phyloP scores from a whole-genome alignment of 2,888 invertebrate genomes.

The Pinctada fucata region DNA sequence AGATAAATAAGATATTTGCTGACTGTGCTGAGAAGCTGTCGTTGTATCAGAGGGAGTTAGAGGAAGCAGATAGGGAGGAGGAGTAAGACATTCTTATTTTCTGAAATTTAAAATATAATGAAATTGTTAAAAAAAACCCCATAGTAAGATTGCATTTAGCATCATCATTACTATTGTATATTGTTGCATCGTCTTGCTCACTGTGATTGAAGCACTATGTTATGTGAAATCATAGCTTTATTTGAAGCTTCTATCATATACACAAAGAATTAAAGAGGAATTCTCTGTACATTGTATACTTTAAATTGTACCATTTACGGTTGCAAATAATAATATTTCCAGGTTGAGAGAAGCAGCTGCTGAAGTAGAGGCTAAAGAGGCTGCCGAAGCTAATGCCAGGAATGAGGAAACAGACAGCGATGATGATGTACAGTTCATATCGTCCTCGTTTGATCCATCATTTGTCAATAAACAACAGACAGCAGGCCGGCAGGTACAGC shows the following conservation, averaged over 20 bases:
- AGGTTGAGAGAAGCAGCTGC: conserved; percentile 46
- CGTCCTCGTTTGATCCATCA: conserved; percentile 58
- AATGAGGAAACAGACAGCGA: conserved; percentile 65
- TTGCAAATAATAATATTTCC: background rate
- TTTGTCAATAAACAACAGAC: conserved; percentile 41
- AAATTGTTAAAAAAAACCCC: too few relatives aligned
- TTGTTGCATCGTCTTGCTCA: too few relatives aligned
- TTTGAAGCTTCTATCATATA: too few relatives aligned
- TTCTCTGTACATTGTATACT: too few relatives aligned
- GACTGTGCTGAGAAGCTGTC: conserved; percentile 56
- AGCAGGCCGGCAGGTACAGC: conserved; percentile 5
- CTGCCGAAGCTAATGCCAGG: conserved; percentile 42
- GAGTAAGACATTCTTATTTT: conserved; percentile 47
- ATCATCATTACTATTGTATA: too few relatives aligned
- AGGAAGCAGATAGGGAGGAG: conserved; percentile 54
- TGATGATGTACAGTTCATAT: conserved; percentile 70
- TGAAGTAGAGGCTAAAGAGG: conserved; percentile 45
- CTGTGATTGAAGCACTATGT: too few relatives aligned
- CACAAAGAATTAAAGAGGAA: too few relatives aligned
- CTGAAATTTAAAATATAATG: too few relatives aligned
- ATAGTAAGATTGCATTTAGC: too few relatives aligned
- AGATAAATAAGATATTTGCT: conserved; percentile 57
- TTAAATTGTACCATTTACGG: too few relatives aligned
- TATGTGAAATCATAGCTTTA: too few relatives aligned
- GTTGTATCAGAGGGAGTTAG: conserved; percentile 52